Conservation (phyloP, 1,140 invertebrate species). For the Drosophila jambulina region DNA sequence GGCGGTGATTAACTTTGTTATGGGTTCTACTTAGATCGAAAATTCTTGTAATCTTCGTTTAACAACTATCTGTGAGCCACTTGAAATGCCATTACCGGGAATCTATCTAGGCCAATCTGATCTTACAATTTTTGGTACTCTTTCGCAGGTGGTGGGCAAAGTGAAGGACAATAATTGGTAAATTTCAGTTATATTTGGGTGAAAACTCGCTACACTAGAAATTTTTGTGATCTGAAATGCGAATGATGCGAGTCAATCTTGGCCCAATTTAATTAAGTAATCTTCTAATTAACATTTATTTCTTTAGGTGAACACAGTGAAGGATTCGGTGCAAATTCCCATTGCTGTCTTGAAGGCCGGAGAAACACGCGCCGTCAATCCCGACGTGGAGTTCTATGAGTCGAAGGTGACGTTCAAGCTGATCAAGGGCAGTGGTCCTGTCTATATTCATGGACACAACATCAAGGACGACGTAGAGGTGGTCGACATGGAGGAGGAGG, state of each 20-base stretch:
- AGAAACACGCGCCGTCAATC: slow-evolving; percentile 90
- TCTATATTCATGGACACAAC: slow-evolving; percentile 94
- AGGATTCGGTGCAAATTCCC: slow-evolving; percentile 92
- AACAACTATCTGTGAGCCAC: slow-evolving; percentile 30
- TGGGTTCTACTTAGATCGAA: slow-evolving; percentile 4
- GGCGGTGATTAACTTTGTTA: slow-evolving; percentile 13
- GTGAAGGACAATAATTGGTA: too few relatives aligned
- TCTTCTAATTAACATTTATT: not conserved
- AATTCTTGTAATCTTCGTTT: slow-evolving; percentile 29
- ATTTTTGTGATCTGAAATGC: slow-evolving; percentile 1
- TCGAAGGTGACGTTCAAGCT: slow-evolving; percentile 93
- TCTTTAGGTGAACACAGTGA: slow-evolving; percentile 91
- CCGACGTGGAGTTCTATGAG: slow-evolving; percentile 94
- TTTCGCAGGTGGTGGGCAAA: not conserved
- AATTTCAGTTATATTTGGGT: not conserved
- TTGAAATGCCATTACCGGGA: slow-evolving; percentile 1
- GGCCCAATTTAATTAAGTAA: slow-evolving; percentile 6
- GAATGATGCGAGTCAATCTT: not conserved
- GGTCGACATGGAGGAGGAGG: slow-evolving; percentile 92
- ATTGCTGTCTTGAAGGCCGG: slow-evolving; percentile 92
- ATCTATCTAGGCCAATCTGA: not conserved
- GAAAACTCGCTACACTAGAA: not conserved
- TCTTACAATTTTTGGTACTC: too few relatives aligned
- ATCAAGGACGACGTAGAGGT: slow-evolving; percentile 89
- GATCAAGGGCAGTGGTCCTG: slow-evolving; percentile 89